Evolutionary conservation across 2,113 vertebrate species (phyloP).

Genomic region (Centropus bengalensis): DNA sequence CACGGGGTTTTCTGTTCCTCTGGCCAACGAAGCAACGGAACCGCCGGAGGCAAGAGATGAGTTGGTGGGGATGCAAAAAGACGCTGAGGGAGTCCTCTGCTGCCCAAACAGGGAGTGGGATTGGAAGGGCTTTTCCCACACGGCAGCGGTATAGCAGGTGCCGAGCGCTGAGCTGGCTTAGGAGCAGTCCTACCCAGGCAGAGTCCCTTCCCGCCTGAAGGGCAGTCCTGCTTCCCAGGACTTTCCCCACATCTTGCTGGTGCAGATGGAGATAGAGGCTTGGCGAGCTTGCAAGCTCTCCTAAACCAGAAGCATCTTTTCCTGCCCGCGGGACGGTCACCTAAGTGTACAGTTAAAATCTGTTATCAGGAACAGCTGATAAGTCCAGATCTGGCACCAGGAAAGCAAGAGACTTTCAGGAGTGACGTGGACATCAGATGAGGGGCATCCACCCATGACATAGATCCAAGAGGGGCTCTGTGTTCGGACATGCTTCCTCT

Average conservation of each 20-base stretch:
- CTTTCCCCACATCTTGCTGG: neutral
- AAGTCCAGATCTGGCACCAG: neutral
- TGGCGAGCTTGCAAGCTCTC: neutral
- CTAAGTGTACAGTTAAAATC: constrained; percentile 65
- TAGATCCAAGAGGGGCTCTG: neutral
- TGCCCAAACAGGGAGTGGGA: neutral
- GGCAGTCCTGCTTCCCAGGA: neutral
- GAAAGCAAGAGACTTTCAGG: neutral
- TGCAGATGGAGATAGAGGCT: neutral
- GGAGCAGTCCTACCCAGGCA: neutral
- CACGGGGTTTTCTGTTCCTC: neutral
- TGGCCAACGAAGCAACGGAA: neutral
- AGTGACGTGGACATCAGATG: neutral
- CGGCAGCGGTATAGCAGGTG: neutral
- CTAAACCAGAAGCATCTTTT: constrained; percentile 68
- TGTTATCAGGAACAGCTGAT: neutral
- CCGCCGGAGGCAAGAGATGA: neutral
- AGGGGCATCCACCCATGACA: rapidly evolving
- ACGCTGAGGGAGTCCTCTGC: neutral
- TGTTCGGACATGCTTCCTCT: neutral
- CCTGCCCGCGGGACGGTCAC: constrained; percentile 27
- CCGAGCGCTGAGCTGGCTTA: neutral
- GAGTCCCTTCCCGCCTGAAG: neutral
- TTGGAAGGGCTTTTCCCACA: neutral
- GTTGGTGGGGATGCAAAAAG: neutral